Percentiles rank a stretch among this genome's conserved stretches.
phyloP scores from a whole-genome alignment of 2,113 vertebrate species.

The Gila orcuttii region DNA sequence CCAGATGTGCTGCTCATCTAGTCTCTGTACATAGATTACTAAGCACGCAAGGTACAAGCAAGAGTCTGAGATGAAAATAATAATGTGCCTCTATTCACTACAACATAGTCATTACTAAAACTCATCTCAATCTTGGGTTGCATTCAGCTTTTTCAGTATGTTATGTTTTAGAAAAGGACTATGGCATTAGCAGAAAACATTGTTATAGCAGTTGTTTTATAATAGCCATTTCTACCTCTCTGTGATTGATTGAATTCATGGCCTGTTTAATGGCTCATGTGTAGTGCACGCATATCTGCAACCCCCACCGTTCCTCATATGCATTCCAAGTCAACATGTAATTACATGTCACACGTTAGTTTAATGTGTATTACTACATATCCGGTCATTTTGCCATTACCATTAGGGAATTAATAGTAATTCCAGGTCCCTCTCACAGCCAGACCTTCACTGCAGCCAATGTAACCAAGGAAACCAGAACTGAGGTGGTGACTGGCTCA shows the following conservation, averaged over 20 bases:
- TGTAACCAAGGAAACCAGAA: conserved; percentile 55
- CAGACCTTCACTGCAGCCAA: conserved; percentile 35
- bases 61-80: conserved; percentile 16
- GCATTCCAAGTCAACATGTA: conserved; percentile 39
- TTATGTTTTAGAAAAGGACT: not conserved
- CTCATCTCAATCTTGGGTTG: not conserved
- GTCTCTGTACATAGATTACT: conserved; percentile 2
- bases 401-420: conserved; percentile 38
- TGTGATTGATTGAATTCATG: conserved; percentile 40
- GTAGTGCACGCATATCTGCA: not conserved
- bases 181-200: not conserved
- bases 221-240: conserved; percentile 14
- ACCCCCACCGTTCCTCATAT: conserved; percentile 10
- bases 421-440: conserved; percentile 37
- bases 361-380: conserved; percentile 48
- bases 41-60: conserved; percentile 8
- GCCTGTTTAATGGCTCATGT: conserved; percentile 31
- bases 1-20: conserved; percentile 20
- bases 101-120: conserved; percentile 28
- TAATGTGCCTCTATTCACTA: conserved; percentile 26
- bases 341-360: conserved; percentile 49
- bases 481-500: conserved; percentile 41
- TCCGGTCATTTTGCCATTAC: conserved; percentile 46
- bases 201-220: conserved; percentile 38
- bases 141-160: not conserved